Conservation (phyloP, 2,888 invertebrate genomes). For the Drosophila neonasuta region DNA sequence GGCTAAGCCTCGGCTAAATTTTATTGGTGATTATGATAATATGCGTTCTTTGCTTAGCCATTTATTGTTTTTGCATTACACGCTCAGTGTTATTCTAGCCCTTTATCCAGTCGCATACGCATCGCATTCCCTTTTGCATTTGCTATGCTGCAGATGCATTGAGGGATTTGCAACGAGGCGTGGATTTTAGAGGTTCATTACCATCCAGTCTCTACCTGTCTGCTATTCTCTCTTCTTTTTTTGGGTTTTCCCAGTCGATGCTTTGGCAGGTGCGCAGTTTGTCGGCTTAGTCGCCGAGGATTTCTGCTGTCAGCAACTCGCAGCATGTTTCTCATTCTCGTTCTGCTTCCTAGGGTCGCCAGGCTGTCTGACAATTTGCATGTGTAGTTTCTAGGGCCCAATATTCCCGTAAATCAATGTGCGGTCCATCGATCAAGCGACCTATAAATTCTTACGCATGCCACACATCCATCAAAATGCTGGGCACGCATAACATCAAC, state of each 20-base stretch:
- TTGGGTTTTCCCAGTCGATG: conserved; percentile 54
- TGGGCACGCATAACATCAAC: conserved; percentile 1
- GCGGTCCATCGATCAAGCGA: conserved; percentile 68
- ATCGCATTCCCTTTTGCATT: conserved; percentile 14
- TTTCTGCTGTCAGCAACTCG: background rate
- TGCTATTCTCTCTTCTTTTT: background rate
- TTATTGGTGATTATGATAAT: conserved; percentile 78
- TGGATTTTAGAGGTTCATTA: conserved; percentile 79
- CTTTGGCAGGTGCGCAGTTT: conserved; percentile 60
- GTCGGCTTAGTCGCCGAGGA: conserved; percentile 40
- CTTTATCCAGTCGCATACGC: conserved; percentile 42
- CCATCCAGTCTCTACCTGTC: conserved; percentile 33
- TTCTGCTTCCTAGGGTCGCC: conserved; percentile 47
- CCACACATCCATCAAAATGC: conserved; percentile 73
- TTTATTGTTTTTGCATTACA: conserved; percentile 51
- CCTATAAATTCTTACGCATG: conserved; percentile 75
- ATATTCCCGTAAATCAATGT: conserved; percentile 60
- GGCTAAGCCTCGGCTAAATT: conserved; percentile 53
- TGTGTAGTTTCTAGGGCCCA: conserved; percentile 19
- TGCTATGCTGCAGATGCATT: conserved; percentile 9
- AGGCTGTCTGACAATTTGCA: conserved; percentile 71
- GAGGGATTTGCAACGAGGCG: conserved; percentile 65
- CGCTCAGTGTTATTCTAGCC: conserved; percentile 56
- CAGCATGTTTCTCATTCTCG: background rate
- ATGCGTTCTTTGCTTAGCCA: conserved; percentile 50